phyloP scores from a whole-genome alignment of 2,113 vertebrate genomes.

The Phrynocephalus versicolor region DNA sequence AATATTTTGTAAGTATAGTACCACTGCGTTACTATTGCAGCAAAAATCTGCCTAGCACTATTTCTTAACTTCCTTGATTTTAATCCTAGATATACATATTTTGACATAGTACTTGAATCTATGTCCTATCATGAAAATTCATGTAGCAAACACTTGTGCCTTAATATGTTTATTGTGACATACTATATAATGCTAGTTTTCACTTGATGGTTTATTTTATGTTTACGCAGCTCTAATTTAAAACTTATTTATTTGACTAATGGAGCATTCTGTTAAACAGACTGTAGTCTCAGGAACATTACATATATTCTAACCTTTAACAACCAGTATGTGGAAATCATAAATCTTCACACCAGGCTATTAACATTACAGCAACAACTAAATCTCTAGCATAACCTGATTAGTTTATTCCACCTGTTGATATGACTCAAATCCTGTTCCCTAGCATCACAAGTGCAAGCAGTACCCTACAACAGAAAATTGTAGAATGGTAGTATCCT shows the following conservation, averaged over 20 bases:
- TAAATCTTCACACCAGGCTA: background rate
- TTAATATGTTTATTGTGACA: background rate
- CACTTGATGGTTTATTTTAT: background rate
- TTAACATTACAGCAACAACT: background rate
- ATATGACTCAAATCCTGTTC: background rate
- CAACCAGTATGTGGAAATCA: background rate
- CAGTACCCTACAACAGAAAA: background rate
- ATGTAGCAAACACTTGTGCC: background rate
- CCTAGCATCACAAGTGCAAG: background rate
- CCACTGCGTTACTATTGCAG: background rate
- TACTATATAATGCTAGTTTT: background rate
- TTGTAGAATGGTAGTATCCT: too few relatives aligned
- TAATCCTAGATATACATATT: background rate
- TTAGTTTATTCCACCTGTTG: background rate
- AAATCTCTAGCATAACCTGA: background rate
- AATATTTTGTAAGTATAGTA: background rate
- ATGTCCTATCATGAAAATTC: background rate
- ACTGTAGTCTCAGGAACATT: background rate
- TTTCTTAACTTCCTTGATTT: background rate
- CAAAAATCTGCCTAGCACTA: background rate
- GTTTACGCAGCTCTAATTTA: background rate
- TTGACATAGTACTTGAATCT: background rate
- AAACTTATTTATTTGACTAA: background rate
- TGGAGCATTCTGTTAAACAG: background rate
- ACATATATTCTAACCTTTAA: background rate